Percentiles rank a stretch among this genome's conserved stretches.
Evolutionary conservation across 2,113 vertebrate genomes (phyloP).

Genomic region (Taxidea taxus): DNA sequence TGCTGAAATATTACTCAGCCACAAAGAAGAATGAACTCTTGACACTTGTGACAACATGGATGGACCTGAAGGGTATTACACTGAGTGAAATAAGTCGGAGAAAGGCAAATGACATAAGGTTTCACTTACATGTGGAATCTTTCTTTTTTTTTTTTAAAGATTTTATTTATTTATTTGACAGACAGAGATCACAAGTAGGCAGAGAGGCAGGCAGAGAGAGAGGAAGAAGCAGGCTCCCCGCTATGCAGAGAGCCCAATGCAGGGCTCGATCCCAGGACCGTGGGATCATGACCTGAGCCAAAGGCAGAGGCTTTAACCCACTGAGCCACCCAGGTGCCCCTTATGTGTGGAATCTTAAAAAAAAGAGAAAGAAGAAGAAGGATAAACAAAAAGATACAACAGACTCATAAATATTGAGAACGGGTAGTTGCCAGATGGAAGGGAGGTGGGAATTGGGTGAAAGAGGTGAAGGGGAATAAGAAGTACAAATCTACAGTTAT

Average conservation of each 20-base stretch:
- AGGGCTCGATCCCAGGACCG: too few species aligned
- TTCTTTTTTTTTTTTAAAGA: too few species aligned
- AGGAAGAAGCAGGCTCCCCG: too few species aligned
- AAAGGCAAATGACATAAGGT: not conserved
- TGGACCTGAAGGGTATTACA: not conserved
- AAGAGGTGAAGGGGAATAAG: not conserved
- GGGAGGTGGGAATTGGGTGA: not conserved
- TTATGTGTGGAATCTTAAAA: not conserved
- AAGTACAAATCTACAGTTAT: not conserved
- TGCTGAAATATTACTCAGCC: not conserved
- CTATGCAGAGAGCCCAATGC: too few species aligned
- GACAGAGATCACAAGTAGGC: too few species aligned
- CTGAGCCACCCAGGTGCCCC: too few species aligned
- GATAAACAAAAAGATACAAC: not conserved
- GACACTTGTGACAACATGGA: not conserved
- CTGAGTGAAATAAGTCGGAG: not conserved
- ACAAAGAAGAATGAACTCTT: not conserved
- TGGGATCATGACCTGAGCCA: too few species aligned
- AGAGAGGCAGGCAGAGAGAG: too few species aligned
- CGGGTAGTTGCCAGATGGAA: not conserved
- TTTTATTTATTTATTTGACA: too few species aligned
- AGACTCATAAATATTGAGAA: not conserved
- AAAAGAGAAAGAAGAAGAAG: not conserved
- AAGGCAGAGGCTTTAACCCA: too few species aligned
- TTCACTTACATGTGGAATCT: not conserved